Conservation (phyloP, 1,140 invertebrate genomes). For the Euwallacea fornicatus region DNA sequence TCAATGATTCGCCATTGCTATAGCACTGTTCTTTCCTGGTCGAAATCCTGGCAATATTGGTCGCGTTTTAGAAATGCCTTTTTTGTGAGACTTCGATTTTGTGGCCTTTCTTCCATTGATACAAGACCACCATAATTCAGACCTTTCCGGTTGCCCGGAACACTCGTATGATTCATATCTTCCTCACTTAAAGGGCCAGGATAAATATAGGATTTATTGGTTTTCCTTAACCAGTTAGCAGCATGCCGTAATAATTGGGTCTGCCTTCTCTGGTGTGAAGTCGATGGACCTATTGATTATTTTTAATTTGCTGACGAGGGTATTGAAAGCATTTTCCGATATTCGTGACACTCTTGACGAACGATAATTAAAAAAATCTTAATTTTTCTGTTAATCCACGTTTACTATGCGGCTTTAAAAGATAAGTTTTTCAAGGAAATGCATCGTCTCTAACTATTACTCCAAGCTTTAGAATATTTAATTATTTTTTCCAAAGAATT, state of each 20-base stretch:
- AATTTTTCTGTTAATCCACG: conserved; percentile 41
- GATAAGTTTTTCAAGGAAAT: conserved; percentile 26
- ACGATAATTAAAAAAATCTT: conserved; percentile 53
- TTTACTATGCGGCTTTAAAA: conserved; percentile 24
- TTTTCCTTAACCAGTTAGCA: conserved; percentile 37
- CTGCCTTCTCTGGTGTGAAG: conserved; percentile 24
- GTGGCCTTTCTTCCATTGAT: neutral
- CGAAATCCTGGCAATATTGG: too few relatives aligned
- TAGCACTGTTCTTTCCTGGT: too few relatives aligned
- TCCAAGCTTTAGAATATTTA: neutral
- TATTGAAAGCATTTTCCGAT: conserved; percentile 56
- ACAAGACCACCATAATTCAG: neutral
- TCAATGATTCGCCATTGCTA: too few relatives aligned
- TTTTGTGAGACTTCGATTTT: neutral
- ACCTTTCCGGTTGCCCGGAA: neutral
- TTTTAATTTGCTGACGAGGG: conserved; percentile 49
- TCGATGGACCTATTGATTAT: conserved; percentile 47
- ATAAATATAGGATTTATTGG: neutral
- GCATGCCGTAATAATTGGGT: conserved; percentile 19
- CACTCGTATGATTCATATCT: neutral
- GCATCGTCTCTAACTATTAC: conserved; percentile 18
- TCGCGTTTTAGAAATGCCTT: too few relatives aligned
- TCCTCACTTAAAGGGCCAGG: neutral
- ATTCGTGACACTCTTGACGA: conserved; percentile 48
- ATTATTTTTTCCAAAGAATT: conserved; percentile 4